Base-by-base conservation (phyloP, 2,888 invertebrate species). In the Dasysyrphus albostriatus region DNA sequence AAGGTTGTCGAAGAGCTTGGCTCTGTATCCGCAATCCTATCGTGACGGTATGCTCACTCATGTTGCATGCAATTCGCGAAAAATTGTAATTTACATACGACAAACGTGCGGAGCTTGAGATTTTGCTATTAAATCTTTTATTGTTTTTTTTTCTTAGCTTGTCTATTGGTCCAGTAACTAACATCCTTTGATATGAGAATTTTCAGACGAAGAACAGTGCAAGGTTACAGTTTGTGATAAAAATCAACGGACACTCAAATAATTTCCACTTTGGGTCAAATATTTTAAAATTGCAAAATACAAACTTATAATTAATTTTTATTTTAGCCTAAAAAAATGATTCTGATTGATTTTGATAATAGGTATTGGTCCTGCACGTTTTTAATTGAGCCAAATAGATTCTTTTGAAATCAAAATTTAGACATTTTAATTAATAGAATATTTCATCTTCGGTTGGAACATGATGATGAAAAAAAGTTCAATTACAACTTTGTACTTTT, bases 61-160 rank as follows among this genome's bases (percentile, higher is more conserved):
- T 72, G 65, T 47, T 51, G 75, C 49, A 84, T 80, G 61, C 81
- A 74, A 73, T 81, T 76, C 65, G 63, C 81, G 19, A 69, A 63
- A 42, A 54, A 19, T 42, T 75, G 63, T 82, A 63, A 87, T 87
- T 87, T 87, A 82, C 85, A 87, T 82, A 75, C 82, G 82, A 78
- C 78, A 74, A 87, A 87, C 82, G 82, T 87, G 74, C 70, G n/a
- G n/a, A 63, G 78, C 78, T 82, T 74, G 73, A 82, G 69, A 82
- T 73, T 69, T 81, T 16, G 58, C 81, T 63, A 81, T 85, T 82
- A 78, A 82, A 82, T 74, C 77, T 63, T 70, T 78, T 79, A 16
- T 58, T 69, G 24, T 72, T 77, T 74, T 44, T 67, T 14, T 65
- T 58, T n/a, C n/a, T 10, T 14, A 4, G 34, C 14, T 54, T 39